phyloP scores from a whole-genome alignment of 2,888 invertebrate genomes.

The Protula sp. region DNA sequence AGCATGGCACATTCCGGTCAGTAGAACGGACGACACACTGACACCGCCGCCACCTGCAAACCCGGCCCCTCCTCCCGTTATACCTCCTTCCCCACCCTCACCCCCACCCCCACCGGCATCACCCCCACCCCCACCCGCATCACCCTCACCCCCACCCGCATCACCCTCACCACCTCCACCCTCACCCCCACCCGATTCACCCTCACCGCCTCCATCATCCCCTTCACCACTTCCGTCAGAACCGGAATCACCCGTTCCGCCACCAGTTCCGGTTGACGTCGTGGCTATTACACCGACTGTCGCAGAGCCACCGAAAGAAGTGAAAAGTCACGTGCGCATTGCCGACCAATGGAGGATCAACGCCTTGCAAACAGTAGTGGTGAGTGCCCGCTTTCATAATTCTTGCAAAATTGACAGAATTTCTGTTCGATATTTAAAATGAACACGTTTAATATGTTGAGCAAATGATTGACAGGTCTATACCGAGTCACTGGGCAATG shows the following conservation, averaged over 20 bases:
- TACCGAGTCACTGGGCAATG: background rate
- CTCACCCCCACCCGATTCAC: background rate
- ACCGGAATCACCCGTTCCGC: background rate
- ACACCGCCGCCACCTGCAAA: too few relatives aligned
- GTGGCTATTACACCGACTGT: background rate
- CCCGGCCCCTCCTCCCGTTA: too few relatives aligned
- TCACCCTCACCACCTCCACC: background rate
- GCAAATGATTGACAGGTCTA: background rate
- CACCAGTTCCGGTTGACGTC: background rate
- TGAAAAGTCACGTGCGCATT: too few relatives aligned
- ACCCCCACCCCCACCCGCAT: background rate
- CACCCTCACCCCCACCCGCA: background rate
- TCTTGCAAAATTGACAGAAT: background rate
- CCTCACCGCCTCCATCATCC: background rate
- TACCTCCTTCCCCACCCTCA: background rate
- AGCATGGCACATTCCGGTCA: constrained; percentile 60
- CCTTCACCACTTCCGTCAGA: background rate
- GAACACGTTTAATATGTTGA: background rate
- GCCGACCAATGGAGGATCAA: background rate
- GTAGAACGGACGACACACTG: background rate
- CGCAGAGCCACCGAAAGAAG: background rate
- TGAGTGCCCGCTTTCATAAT: background rate
- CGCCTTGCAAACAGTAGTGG: background rate
- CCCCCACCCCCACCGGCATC: background rate
- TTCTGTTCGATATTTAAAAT: background rate